Evolutionary conservation across 2,888 invertebrate species (phyloP).

Genomic region (Nebria brevicollis): DNA sequence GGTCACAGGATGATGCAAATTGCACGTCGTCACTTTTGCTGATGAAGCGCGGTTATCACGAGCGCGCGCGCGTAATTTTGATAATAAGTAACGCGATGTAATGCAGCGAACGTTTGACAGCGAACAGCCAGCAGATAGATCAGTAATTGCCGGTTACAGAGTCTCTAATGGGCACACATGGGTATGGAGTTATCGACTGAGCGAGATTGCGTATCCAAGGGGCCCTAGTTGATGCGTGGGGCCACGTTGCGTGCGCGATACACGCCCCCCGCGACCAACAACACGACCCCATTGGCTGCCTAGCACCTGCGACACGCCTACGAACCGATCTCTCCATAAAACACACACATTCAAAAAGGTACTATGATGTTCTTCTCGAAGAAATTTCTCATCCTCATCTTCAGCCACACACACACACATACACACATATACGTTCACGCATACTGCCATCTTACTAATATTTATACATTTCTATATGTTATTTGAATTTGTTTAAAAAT

Average conservation of each 20-base stretch:
- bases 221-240: conserved; percentile 38
- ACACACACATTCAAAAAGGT: no score
- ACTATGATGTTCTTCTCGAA: no score
- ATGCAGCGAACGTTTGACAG: not conserved
- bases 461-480: not conserved
- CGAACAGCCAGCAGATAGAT: conserved; percentile 2
- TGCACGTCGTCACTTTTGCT: no score
- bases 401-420: no score
- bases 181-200: conserved; percentile 41
- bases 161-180: conserved; percentile 39
- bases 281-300: conserved; percentile 27
- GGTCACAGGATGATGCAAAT: not conserved
- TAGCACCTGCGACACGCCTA: conserved; percentile 29
- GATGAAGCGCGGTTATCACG: not conserved
- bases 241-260: conserved; percentile 52
- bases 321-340: conserved; percentile 13
- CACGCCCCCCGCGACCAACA: conserved; percentile 52
- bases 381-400: no score
- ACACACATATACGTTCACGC: not conserved
- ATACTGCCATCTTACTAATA: not conserved
- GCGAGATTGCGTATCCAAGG: conserved; percentile 52
- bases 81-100: not conserved
- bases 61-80: not conserved
- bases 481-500: not conserved
- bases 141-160: conserved; percentile 39